phyloP scores from a whole-genome alignment of 2,113 vertebrate species.

The Pontoporia blainvillei region DNA sequence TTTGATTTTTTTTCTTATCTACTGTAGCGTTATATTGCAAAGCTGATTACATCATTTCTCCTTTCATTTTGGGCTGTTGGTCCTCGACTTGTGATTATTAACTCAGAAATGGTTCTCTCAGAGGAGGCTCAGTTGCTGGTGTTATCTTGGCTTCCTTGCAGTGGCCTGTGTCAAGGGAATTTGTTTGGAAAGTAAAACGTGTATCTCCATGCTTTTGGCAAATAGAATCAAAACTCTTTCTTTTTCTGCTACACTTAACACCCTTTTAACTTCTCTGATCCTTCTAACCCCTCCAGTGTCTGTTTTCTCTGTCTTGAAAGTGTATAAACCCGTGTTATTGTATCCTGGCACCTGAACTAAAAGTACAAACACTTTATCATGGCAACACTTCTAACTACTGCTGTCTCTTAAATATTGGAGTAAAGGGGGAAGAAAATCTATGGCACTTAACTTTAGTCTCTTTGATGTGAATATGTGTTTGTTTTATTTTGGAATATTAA shows the following conservation, averaged over 20 bases:
- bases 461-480: background rate
- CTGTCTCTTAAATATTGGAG: background rate
- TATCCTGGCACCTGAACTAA: constrained; percentile 37
- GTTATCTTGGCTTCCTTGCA: constrained; percentile 66
- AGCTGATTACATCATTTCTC: constrained; percentile 56
- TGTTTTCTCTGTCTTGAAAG: constrained; percentile 73
- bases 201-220: constrained; percentile 67
- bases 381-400: constrained; percentile 21
- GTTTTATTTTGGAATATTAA: background rate
- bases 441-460: background rate
- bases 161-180: constrained; percentile 64
- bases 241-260: constrained; percentile 69
- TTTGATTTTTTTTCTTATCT: constrained; percentile 63
- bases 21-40: constrained; percentile 33
- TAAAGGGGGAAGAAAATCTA: background rate
- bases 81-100: constrained; percentile 55
- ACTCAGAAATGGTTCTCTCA: constrained; percentile 66
- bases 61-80: constrained; percentile 51
- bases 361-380: constrained; percentile 62
- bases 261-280: constrained; percentile 73
- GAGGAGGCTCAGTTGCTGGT: constrained; percentile 54
- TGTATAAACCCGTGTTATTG: constrained; percentile 43
- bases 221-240: constrained; percentile 69
- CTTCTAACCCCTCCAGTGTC: constrained; percentile 69
- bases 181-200: constrained; percentile 74